Percentiles rank a stretch among this genome's conserved stretches.
Conservation (phyloP, 2,888 invertebrate genomes). For the Rhamnusium bicolor region DNA sequence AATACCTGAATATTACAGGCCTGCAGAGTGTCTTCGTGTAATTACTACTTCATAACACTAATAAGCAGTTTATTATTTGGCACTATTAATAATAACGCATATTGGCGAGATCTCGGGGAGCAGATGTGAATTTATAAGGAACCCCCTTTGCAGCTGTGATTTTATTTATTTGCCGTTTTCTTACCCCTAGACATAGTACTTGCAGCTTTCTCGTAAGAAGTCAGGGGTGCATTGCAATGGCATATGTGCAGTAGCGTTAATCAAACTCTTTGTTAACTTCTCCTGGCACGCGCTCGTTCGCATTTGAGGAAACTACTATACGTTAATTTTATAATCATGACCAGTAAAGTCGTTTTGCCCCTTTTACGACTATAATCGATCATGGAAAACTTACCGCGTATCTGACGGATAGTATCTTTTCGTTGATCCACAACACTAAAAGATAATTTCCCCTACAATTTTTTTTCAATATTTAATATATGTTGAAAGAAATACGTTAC, state of each 20-base stretch:
- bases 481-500: too few relatives aligned
- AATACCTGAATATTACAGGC: background rate
- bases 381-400: background rate
- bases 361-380: background rate
- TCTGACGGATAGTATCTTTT: too few relatives aligned
- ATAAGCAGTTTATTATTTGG: background rate
- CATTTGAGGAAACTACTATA: conserved; percentile 10
- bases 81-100: background rate
- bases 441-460: too few relatives aligned
- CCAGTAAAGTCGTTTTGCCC: background rate
- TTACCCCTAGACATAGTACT: conserved; percentile 21
- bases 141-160: conserved; percentile 28
- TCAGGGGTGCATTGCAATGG: conserved; percentile 16
- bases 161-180: conserved; percentile 25
- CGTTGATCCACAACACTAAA: too few relatives aligned
- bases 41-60: background rate
- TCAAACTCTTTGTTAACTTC: conserved; percentile 15
- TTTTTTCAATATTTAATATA: too few relatives aligned
- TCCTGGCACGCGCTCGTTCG: conserved; percentile 10
- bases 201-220: conserved; percentile 30
- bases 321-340: conserved; percentile 3
- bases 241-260: conserved; percentile 27
- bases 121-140: conserved; percentile 14
- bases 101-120: conserved; percentile 2
- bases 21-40: background rate